These are phyloP conservation scores for Promerops cafer DNA, from an alignment of 2,113 vertebrate genomes.

Conservation along the genomic window DNA sequence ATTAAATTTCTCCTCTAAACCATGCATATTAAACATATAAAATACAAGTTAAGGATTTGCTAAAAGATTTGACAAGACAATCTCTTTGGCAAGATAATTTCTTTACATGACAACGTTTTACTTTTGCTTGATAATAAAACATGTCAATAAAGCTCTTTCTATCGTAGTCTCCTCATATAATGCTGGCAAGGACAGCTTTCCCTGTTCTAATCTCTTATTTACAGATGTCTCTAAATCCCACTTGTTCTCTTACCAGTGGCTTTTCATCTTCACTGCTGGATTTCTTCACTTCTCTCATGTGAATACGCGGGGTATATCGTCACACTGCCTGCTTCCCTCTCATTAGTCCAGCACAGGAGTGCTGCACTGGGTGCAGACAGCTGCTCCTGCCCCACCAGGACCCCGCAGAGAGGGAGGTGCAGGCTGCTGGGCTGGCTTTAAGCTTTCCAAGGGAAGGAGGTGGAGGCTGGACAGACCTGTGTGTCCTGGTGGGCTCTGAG, in stretches of 20 bases:
- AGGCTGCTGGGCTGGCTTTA: slow-evolving; percentile 42
- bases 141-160: neutral
- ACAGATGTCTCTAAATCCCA: slow-evolving; percentile 3
- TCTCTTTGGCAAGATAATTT: neutral
- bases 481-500: slow-evolving; percentile 19
- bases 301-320: neutral
- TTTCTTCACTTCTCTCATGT: slow-evolving; percentile 31
- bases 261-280: slow-evolving; percentile 64
- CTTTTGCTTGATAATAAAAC: neutral
- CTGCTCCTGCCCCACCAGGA: slow-evolving; percentile 41
- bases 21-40: neutral
- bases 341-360: neutral
- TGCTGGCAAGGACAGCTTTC: neutral
- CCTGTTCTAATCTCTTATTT: slow-evolving; percentile 13
- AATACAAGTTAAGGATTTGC: neutral
- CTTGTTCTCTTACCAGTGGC: slow-evolving; percentile 70
- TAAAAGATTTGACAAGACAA: neutral
- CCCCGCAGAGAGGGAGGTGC: slow-evolving; percentile 33
- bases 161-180: neutral
- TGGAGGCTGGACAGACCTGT: slow-evolving; percentile 28
- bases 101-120: neutral
- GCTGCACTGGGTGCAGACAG: neutral
- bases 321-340: neutral
- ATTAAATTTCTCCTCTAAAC: neutral
- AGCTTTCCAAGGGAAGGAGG: slow-evolving; percentile 41